Evolutionary conservation across 1,140 invertebrate genomes (phyloP), one percentile per base, ranked within the genome.

Genomic region (Papilio machaon): DNA sequence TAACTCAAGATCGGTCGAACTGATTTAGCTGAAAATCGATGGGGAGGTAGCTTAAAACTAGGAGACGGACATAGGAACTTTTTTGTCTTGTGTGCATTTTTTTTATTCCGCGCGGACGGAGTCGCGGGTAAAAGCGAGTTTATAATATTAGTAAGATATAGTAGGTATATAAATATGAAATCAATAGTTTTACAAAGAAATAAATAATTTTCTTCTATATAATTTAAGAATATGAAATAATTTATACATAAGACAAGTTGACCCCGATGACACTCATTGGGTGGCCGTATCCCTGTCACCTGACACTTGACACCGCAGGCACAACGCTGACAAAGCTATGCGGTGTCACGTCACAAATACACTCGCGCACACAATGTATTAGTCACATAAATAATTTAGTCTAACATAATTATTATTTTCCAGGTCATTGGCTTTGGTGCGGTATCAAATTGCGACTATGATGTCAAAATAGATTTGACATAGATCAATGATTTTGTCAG

Each of bases 281-380:
- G 74, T 76, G 74, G 74, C 47, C 74, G n/a, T 52, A 47, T 52
- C 74, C 46, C 74, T 19, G 47, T 23, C 74, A 76, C 74, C 74
- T 76, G 74, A 76, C 74, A 76, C 74, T 52, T 76, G 74, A 76
- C 74, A 76, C 74, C 11, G 23, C 10, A 23, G 38, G 23, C 73
- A 74, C 73, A 47, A 73, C 17, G 73, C 73, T 73, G 73, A 73
- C 73, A 73, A 43, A 46, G 73, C 73, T 43, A 47, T 38, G 73
- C 73, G 43, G 17, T 73, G 73, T 73, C 73, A 23, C 73, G n/a
- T 73, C 70, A 73, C 73, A 19, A 23, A 47, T 76, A 76, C 46
- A 76, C 43, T 76, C 74, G 43, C 46, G 46, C n/a, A 76, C 74
- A 76, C 47, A 35, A 76, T 49, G 11, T n/a, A 76, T 74, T 74